Conservation (phyloP, 2,113 vertebrate species). For the Platysteira castanea region DNA sequence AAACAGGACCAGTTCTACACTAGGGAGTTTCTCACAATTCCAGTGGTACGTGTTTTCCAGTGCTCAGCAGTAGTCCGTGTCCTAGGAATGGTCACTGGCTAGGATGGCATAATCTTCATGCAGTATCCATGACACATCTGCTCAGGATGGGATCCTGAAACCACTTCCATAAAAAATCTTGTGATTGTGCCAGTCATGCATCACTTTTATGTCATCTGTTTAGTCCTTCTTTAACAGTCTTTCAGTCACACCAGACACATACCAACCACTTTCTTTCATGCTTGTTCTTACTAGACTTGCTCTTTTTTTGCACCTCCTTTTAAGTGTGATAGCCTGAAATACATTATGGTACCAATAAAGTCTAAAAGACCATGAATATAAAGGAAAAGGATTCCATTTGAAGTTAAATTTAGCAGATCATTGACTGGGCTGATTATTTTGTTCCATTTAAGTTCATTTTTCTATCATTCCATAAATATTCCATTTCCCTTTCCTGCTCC, state of each 20-base stretch:
- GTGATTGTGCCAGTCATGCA: neutral
- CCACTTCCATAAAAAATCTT: neutral
- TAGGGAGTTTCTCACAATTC: neutral
- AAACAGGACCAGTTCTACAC: neutral
- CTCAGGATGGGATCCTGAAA: neutral
- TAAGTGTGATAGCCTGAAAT: neutral
- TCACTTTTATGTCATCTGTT: fast-evolving
- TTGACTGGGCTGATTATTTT: constrained; percentile 18
- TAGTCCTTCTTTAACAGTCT: neutral
- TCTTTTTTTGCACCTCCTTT: neutral
- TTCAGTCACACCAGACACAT: neutral
- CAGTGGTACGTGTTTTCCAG: neutral
- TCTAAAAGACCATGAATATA: neutral
- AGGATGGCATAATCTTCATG: fast-evolving
- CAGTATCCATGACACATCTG: too few relatives aligned
- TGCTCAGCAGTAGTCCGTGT: fast-evolving
- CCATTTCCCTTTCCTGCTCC: neutral
- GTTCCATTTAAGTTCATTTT: constrained; percentile 24
- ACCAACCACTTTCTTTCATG: neutral
- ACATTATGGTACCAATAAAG: neutral
- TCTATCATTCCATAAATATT: constrained; percentile 38
- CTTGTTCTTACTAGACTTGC: neutral
- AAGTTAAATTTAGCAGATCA: constrained; percentile 46
- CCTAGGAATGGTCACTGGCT: neutral
- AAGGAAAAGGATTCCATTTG: neutral